phyloP scores from a whole-genome alignment of 1,140 invertebrate species.

The Notospermus geniculatus region DNA sequence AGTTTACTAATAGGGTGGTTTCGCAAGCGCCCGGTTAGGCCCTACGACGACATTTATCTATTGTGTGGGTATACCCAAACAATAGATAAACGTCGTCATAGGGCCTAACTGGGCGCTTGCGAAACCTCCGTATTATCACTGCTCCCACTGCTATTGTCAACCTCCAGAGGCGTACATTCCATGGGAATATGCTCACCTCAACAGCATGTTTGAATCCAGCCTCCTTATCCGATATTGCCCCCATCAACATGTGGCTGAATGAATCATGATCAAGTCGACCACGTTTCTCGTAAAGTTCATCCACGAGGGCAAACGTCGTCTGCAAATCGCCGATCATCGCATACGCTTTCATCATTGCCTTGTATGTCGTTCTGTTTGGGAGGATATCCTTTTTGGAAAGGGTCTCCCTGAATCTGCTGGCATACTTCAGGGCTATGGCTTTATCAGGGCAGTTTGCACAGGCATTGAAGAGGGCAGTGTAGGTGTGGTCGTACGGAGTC shows the following conservation, averaged over 20 bases:
- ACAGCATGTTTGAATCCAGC: slow-evolving; percentile 78
- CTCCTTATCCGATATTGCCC: slow-evolving; percentile 73
- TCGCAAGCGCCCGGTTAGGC: no score
- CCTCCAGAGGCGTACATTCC: no score
- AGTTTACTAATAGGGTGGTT: no score
- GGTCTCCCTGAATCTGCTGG: slow-evolving; percentile 64
- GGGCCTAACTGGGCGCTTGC: no score
- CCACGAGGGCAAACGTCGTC: slow-evolving; percentile 75
- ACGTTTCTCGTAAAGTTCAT: slow-evolving; percentile 73
- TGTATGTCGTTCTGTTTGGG: slow-evolving; percentile 76
- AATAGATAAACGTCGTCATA: no score
- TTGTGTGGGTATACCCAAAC: no score
- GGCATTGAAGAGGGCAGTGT: slow-evolving; percentile 83
- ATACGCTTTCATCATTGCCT: slow-evolving; percentile 87
- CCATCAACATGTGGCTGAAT: slow-evolving; percentile 77
- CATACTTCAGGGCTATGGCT: slow-evolving; percentile 62
- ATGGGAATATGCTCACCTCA: slow-evolving; percentile 56
- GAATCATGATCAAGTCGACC: slow-evolving; percentile 68
- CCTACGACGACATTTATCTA: no score
- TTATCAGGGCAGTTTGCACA: slow-evolving; percentile 76
- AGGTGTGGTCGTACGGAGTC: slow-evolving; percentile 67
- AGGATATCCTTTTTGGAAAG: slow-evolving; percentile 68
- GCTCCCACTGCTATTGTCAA: no score
- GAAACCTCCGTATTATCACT: no score
- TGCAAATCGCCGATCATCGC: slow-evolving; percentile 73